Percentiles rank a stretch among this genome's conserved stretches.
phyloP scores from a whole-genome alignment of 2,797 vertebrate genomes.

The Myioborus melanocephalus region DNA sequence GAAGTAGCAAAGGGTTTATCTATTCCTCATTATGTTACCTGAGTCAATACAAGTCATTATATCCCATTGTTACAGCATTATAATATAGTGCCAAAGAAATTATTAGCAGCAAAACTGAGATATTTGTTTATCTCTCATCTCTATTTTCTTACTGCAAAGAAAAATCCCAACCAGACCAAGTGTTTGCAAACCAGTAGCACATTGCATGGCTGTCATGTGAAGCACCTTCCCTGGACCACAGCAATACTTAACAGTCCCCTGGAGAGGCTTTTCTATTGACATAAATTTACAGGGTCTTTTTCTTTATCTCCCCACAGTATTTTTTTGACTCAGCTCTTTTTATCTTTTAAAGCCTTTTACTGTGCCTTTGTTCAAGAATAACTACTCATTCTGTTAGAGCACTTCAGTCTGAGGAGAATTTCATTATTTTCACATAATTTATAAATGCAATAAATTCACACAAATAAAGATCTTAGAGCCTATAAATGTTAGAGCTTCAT shows the following conservation, averaged over 20 bases:
- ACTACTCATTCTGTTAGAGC: not conserved
- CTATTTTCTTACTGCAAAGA: not conserved
- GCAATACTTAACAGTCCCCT: not conserved
- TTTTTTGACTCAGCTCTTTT: not conserved
- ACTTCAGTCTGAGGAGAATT: not conserved
- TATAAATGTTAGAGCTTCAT: conserved; percentile 1
- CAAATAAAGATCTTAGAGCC: not conserved
- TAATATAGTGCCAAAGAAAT: not conserved
- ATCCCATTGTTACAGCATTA: not conserved
- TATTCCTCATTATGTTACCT: not conserved
- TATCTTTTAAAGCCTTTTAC: not conserved
- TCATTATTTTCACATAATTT: not conserved
- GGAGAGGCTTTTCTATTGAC: not conserved
- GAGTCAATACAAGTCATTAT: not conserved
- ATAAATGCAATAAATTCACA: not conserved
- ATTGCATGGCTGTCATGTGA: not conserved
- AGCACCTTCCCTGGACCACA: not conserved
- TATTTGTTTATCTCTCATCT: not conserved
- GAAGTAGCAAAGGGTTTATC: not conserved
- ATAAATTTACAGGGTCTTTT: not conserved
- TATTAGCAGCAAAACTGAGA: not conserved
- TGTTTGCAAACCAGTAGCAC: not conserved
- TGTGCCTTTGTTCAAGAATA: not conserved
- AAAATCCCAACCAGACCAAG: not conserved
- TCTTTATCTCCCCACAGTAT: not conserved